These are phyloP conservation scores for Eupsilia transversa DNA, from an alignment of 2,888 invertebrate genomes.

Conservation along the genomic window DNA sequence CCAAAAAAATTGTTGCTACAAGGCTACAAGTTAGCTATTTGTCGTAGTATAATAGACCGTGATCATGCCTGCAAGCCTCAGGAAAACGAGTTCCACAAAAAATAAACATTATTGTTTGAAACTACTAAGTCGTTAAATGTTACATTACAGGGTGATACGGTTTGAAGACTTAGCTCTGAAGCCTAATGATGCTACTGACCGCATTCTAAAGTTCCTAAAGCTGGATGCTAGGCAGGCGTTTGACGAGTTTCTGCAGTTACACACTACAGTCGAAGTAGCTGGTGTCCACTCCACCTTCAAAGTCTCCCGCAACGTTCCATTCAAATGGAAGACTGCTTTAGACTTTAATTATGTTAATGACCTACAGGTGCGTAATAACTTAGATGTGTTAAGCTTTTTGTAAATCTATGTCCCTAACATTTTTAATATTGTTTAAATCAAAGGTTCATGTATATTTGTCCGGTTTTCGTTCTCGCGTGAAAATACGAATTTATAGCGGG, in stretches of 20 bases:
- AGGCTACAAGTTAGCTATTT: no score
- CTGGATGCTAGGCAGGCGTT: constrained; percentile 92
- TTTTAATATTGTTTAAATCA: not conserved
- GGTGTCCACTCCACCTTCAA: constrained; percentile 96
- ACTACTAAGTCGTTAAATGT: constrained; percentile 85
- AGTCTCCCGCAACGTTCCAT: constrained; percentile 95
- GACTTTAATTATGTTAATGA: constrained; percentile 93
- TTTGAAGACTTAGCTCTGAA: constrained; percentile 96
- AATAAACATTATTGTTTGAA: not conserved
- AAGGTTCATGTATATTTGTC: not conserved
- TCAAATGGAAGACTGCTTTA: constrained; percentile 95
- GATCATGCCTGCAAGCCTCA: no score
- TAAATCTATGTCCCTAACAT: not conserved
- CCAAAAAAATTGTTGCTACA: no score
- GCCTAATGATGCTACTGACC: constrained; percentile 92
- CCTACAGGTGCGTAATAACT: constrained; percentile 84
- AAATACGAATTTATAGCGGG: not conserved
- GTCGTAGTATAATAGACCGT: no score
- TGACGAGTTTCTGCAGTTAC: constrained; percentile 94
- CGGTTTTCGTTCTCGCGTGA: no score
- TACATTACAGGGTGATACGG: constrained; percentile 73
- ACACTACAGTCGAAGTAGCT: constrained; percentile 94
- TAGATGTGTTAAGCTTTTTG: not conserved
- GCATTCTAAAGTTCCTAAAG: constrained; percentile 94
- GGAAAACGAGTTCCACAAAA: not conserved